Evolutionary conservation across 1,140 invertebrate species (phyloP), one percentile per base, ranked within the genome.

Genomic region (Trichonephila clavipes): DNA sequence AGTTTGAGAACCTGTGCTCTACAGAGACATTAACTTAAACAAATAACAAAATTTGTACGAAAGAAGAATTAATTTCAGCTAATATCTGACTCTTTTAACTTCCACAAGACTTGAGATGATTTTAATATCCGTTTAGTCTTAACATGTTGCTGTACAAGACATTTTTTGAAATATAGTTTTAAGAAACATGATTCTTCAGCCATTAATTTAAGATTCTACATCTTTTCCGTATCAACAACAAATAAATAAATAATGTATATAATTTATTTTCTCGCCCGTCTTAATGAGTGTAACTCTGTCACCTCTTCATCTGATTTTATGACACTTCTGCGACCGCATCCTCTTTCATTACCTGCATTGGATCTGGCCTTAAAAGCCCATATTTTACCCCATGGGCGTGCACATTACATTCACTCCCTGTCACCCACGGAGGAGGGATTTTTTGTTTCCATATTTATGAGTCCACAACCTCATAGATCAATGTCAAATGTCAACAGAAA

Each of bases 401-500:
- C 87, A 19, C 87, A 72, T 72, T 88, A 69, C 64, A 88, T 24
- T 69, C 44, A 21, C 64, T 21, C 85, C 62, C 87, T 69, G 87
- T 88, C 87, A 88, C 64, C 87, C 44, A 64, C 28, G 16, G 16
- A 21, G 59, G 85, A 34, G 61, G 87, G 40, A 69, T 28, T 61
- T 69, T 44, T 51, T 51, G 69, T 85, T 51, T 40, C 51, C 87
- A 90, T 90, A 90, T 90, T 90, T 90, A 90, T 61, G 88, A 61
- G 64, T 81, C 18, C 69, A 40, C 88, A 51, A 58, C 64, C 44
- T 51, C 69, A 61, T 90, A 90, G 21, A 90, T 90, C 88, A 90
- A 90, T 77, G 87, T 88, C 87, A 72, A 64, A 44, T 88, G 87
- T 88, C 87, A 88, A 72, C 62, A 64, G 58, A 69, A 87, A 87